Percentiles rank a stretch among this genome's conserved stretches.
phyloP scores from a whole-genome alignment of 2,888 invertebrate genomes.

The Cepaea hortensis region DNA sequence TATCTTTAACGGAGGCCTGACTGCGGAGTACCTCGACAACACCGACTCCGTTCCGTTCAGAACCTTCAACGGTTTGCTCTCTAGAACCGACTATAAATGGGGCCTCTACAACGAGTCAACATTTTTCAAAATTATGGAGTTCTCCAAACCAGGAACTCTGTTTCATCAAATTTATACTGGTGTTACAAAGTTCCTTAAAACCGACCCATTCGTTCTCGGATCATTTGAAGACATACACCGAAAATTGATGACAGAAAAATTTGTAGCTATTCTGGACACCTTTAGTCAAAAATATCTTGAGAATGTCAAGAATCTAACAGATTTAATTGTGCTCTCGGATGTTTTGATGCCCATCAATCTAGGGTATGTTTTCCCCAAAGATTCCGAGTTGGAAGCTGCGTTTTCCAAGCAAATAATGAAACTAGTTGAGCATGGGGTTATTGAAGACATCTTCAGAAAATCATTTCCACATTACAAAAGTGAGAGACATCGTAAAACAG shows the following conservation, averaged over 20 bases:
- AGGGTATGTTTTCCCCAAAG: not conserved
- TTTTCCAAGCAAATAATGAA: constrained; percentile 15
- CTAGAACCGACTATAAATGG: not conserved
- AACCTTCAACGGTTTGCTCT: not conserved
- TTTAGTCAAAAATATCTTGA: not conserved
- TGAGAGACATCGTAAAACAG: too few species aligned
- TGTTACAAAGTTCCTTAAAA: not conserved
- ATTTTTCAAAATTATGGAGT: not conserved
- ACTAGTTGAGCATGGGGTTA: not conserved
- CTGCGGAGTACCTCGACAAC: not conserved
- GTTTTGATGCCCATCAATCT: not conserved
- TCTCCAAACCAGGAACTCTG: constrained; percentile 1
- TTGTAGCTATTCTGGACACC: constrained; percentile 8
- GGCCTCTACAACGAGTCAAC: constrained; percentile 11
- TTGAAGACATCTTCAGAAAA: not conserved
- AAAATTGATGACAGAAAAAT: constrained; percentile 6
- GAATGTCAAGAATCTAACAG: not conserved
- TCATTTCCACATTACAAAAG: not conserved
- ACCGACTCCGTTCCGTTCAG: not conserved
- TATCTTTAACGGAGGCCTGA: not conserved
- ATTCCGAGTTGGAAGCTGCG: not conserved
- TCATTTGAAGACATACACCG: not conserved
- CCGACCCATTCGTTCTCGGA: not conserved
- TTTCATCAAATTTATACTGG: not conserved
- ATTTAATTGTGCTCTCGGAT: not conserved